These are phyloP conservation scores for Sebastes jordani DNA, from an alignment of 2,797 vertebrate genomes.

Conservation along the genomic window DNA sequence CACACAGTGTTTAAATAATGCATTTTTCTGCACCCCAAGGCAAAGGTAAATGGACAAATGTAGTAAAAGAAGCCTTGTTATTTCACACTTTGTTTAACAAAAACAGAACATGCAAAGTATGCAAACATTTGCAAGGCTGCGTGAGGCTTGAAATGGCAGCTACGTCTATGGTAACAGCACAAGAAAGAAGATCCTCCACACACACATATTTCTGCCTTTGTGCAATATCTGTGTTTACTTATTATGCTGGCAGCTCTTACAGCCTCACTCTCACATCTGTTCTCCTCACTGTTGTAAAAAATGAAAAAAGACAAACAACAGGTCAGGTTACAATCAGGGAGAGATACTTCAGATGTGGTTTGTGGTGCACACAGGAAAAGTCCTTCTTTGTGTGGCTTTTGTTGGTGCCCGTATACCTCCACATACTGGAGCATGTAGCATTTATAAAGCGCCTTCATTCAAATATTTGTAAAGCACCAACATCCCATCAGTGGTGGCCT, in stretches of 20 bases:
- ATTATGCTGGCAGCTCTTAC: not conserved
- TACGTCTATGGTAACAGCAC: not conserved
- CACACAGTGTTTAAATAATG: not conserved
- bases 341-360: not conserved
- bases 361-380: not conserved
- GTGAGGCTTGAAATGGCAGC: conserved; percentile 25
- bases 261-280: not conserved
- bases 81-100: not conserved
- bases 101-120: not conserved
- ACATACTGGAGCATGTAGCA: not conserved
- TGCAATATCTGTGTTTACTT: conserved; percentile 31
- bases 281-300: not conserved
- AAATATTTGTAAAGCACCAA: not conserved
- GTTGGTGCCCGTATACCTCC: not conserved
- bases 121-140: not conserved
- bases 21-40: not conserved
- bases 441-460: not conserved
- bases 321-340: conserved; percentile 5
- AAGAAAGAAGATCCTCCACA: not conserved
- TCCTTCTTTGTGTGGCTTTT: not conserved
- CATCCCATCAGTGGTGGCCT: not conserved
- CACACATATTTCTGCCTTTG: conserved; percentile 13
- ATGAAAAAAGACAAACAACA: not conserved
- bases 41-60: not conserved
- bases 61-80: not conserved